Evolutionary conservation across 2,797 vertebrate species (phyloP), one percentile per base, ranked within the genome.

Genomic region (Vipera latastei): DNA sequence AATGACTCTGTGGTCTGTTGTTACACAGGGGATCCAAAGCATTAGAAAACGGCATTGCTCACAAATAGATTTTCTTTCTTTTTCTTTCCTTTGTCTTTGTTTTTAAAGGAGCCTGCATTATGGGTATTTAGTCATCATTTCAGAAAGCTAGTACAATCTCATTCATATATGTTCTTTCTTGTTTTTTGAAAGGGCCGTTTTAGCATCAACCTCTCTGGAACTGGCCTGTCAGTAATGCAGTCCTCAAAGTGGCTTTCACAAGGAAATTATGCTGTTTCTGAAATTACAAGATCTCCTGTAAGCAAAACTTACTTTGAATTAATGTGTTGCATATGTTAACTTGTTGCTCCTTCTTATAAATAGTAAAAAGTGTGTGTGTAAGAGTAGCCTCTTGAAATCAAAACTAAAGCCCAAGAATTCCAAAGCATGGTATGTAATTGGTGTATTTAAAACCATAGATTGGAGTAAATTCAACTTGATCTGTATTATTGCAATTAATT

Each of bases 191-290:
- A 99, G 99, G 99, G 99, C 89, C 98, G 97, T 11, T 99, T 99
- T 95, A 98, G 98, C 95, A 97, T 99, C 97, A 98, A 99, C 97
- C 98, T 99, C 28, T 98, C 98, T 0, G 98, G 99, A 96, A 99
- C 99, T 1, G 99, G 99, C 44, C 97, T 99, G 38, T 98, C 98
- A 57, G 96, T 99, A 92, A 93, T 95, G 0, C 98, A 98, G 59
- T 96, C 98, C 3, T 97, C 98, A n/a, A 97, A 97, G 44, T 99
- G 99, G 99, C 97, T 98, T 91, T 98, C 98, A 0, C 98, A 99
- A 95, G 99, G 99, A 94, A 99, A 99, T 97, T 99, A 99, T 0
- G 99, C 98, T 0, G 98, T 98, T 92, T 98, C 98, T 0, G 98
- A 99, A 95, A 97, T 99, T 92, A 98, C 98, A 44, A 99, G 98